Evolutionary conservation across 2,888 invertebrate species (phyloP), one percentile per base, ranked within the genome.

Genomic region (Eugnorisma glareosa): DNA sequence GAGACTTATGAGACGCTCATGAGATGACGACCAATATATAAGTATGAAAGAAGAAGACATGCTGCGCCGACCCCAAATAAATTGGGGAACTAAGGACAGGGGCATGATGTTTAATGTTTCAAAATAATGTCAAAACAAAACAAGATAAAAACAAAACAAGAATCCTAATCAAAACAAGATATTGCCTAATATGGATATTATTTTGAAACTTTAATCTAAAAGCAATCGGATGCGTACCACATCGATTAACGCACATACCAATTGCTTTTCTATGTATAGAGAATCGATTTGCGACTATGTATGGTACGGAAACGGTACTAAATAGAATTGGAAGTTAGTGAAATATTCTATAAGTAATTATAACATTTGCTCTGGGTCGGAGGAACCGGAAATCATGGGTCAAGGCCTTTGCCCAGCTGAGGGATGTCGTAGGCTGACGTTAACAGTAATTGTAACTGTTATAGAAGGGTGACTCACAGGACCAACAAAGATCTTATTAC

Each of bases 251-350:
- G 68, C 54, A 64, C 37, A 71, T 63, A 80, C 76, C 73, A 78
- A 79, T 79, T 79, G 72, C 28, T 61, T 78, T 67, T 80, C 67
- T 40, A 67, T 82, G 76, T 82, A 71, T 77, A 76, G 67, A 86
- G 31, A 86, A 86, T 85, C 71, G 67, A 86, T 86, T 86, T 75
- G 54, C n/a, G 31, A 77, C 54, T 37, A 71, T 43, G 43, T n/a
- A 24, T 63, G 7, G 72, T 35, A 15, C 40, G 37, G 35, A 21
- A 40, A 61, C 35, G 43, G 54, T 37, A 24, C 28, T 18, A 64
- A 71, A 68, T 68, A 74, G 8, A 43, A 48, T 28, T 2, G 21
- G 51, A 54, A 31, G 21, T 63, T 21, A 24, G 21, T 48, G 40
- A 48, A 37, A 67, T 21, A 51, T 48, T n/a, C 0, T 31, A 24